Evolutionary conservation across 2,888 invertebrate genomes (phyloP), one percentile per base, ranked within the genome.

Genomic region (Macaria liturata): DNA sequence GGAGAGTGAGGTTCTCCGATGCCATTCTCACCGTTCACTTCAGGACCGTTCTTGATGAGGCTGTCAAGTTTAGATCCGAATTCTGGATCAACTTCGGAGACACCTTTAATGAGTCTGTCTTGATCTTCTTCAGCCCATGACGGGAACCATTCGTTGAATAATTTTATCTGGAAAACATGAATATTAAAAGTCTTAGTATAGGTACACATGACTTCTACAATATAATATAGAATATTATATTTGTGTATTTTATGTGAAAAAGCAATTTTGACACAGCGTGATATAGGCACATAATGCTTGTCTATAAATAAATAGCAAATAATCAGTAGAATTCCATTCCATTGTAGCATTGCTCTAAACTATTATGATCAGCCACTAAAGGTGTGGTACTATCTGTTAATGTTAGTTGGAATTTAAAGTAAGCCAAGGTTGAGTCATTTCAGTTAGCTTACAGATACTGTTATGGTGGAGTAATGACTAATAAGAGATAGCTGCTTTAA

Each of bases 131-230:
- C 92, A 4, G 94, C 93, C 97, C 97, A 97, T 70, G 94, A 94
- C 9, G 94, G 93, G 72, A 95, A 95, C 97, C 97, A 97, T 84
- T 97, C 96, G 71, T 95, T 95, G 75, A 97, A 97, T 46, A 97
- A 84, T 86, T 97, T 97, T 49, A 95, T 94, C 95, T 95, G 80
- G 7, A 63, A 86, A 58, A n/a, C 1, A 2, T 37, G 3, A 37
- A 37, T 37, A 37, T 2, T 37, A 37, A 4, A 37, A 2, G 7
- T 3, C 3, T 7, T 37, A 37, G 1, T 20, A 20, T 2, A 20
- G 2, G 2, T 20, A 20, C 20, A 20, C 20, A 20, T 20, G 20
- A 7, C 7, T 37, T 6, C 4, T 34, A 34, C 34, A 4, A 34
- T 4, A 34, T 34, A 6, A 34, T 34, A n/a, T n/a, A n/a, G 34